Evolutionary conservation across 2,113 vertebrate species (phyloP), one percentile per base, ranked within the genome.

Genomic region (Mesembrinibis cayennensis): DNA sequence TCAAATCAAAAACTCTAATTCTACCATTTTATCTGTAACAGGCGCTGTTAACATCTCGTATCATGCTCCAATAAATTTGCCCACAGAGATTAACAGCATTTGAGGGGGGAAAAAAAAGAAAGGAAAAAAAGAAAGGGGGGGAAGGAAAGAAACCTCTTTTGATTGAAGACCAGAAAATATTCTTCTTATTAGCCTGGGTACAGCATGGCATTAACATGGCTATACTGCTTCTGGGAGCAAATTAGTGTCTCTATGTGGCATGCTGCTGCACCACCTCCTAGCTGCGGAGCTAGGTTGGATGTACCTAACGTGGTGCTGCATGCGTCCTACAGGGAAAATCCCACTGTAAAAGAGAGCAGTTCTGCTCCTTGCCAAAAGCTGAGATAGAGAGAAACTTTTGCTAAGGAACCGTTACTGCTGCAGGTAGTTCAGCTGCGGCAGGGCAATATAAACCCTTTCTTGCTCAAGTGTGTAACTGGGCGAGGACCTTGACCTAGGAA

Each of bases 21-120:
- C 87, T 95, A 92, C 69, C 18, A 52, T 95, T 97, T 97, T 84
- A 38, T 95, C 83, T 95, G 65, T 69, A 97, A 89, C 65, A 82
- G 94, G 65, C 61, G 0, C 65, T 56, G 80, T 89, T 96, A 96
- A 96, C 83, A 89, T 96, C 94, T 97, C 77, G 65, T 96, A 95
- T 96, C 95, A 97, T 91, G 92, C 96, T 95, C 96, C 90, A 97
- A 81, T 96, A 95, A 96, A 92, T 92, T 96, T 96, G 93, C 79
- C 95, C 83, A 95, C 77, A 91, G 95, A 97, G 93, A 94, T 95
- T 95, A 95, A 87, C 80, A 95, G 19, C 21, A 23, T 89, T 78
- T 38, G 74, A 8, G 13, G 9, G 20, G 10, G 36, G 10, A 8
- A 12, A 23, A 10, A 21, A 26, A 47, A 29, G 3, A 2, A 4